phyloP scores from a whole-genome alignment of 2,888 invertebrate species.

The Meta bourneti region DNA sequence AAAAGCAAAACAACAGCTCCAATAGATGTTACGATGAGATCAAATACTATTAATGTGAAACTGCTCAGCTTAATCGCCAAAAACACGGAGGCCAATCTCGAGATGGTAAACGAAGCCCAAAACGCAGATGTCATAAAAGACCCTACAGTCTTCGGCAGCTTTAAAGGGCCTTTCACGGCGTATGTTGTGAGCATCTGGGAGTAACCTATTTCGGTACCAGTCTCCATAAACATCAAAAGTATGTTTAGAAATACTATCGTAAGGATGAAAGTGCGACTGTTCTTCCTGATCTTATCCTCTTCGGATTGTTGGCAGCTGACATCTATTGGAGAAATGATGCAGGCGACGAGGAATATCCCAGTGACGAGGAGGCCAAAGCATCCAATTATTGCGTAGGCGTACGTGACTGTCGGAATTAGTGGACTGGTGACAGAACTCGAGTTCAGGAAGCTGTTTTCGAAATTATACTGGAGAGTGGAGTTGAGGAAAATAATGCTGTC shows the following conservation, averaged over 20 bases:
- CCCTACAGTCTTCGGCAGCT: constrained; percentile 80
- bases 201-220: constrained; percentile 81
- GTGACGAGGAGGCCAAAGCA: constrained; percentile 80
- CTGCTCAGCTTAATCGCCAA: constrained; percentile 81
- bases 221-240: constrained; percentile 81
- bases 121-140: constrained; percentile 81
- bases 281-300: constrained; percentile 30
- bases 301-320: constrained; percentile 63
- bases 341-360: constrained; percentile 79
- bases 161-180: constrained; percentile 79
- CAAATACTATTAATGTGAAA: constrained; percentile 80
- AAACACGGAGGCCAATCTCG: constrained; percentile 80
- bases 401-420: constrained; percentile 41
- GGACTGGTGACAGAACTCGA: neutral
- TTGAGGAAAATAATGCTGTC: neutral
- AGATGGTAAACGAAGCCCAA: constrained; percentile 81
- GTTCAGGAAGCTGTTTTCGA: constrained; percentile 12
- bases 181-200: constrained; percentile 82
- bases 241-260: constrained; percentile 80
- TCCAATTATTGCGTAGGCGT: constrained; percentile 81
- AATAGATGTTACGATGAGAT: constrained; percentile 79
- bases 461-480: neutral
- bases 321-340: constrained; percentile 48
- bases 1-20: constrained; percentile 80
- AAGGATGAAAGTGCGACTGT: constrained; percentile 78